Conservation (phyloP, 2,888 invertebrate genomes). For the Deilephila elpenor region DNA sequence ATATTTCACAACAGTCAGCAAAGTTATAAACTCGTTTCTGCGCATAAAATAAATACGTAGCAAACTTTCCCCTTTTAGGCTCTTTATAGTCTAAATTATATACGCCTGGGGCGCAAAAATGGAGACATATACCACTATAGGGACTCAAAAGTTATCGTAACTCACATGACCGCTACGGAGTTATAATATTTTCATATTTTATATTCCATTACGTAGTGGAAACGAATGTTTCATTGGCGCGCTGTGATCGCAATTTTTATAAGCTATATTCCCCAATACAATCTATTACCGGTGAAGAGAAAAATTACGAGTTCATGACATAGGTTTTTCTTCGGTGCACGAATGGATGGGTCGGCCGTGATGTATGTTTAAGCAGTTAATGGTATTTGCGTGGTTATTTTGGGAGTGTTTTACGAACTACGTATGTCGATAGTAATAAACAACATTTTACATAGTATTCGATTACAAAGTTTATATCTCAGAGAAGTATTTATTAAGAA, state of each 20-base stretch:
- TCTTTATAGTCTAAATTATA: conserved; percentile 81
- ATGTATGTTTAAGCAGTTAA: conserved; percentile 44
- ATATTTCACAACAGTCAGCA: conserved; percentile 46
- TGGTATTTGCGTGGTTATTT: conserved; percentile 40
- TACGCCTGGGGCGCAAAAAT: conserved; percentile 76
- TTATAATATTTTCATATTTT: conserved; percentile 71
- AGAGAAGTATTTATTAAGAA: background rate
- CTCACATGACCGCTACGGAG: conserved; percentile 61
- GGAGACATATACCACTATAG: conserved; percentile 78
- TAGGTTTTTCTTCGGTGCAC: conserved; percentile 51
- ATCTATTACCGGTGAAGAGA: conserved; percentile 59
- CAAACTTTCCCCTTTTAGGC: conserved; percentile 75
- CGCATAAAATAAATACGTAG: conserved; percentile 74
- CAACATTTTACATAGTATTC: background rate
- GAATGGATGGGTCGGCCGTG: conserved; percentile 39
- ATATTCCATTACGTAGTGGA: conserved; percentile 65
- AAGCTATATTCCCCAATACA: conserved; percentile 55
- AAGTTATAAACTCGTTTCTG: conserved; percentile 62
- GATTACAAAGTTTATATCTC: background rate
- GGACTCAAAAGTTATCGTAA: conserved; percentile 73
- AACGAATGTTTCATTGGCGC: conserved; percentile 62
- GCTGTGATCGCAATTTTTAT: conserved; percentile 52
- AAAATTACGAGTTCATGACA: conserved; percentile 65
- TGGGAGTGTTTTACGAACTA: conserved; percentile 40
- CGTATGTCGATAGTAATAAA: background rate